Conservation (phyloP, 2,797 vertebrate species). For the Xiphophorus birchmanni region DNA sequence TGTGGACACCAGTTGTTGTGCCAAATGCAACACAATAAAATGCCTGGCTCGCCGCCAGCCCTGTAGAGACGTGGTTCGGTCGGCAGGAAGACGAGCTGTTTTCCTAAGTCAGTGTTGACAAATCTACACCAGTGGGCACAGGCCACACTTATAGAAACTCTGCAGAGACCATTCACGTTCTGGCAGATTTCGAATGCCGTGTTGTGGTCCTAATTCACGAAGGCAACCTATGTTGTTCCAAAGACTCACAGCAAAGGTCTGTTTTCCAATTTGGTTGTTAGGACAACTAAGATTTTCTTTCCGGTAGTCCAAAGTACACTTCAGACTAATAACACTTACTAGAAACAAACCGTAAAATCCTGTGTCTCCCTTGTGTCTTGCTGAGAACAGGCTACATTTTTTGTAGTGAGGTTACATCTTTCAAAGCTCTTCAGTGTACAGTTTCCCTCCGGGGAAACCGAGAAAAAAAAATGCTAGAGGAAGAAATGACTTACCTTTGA, state of each 20-base stretch:
- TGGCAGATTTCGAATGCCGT: background rate
- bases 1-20: constrained; percentile 1
- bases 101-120: background rate
- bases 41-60: background rate
- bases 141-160: background rate
- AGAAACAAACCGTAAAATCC: background rate
- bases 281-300: background rate
- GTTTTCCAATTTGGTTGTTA: background rate
- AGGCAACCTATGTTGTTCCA: background rate
- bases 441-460: background rate
- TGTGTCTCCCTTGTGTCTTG: background rate
- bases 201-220: background rate
- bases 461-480: background rate
- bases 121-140: background rate
- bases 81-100: background rate
- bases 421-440: background rate
- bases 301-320: background rate
- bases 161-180: background rate
- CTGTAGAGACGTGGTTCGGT: background rate
- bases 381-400: background rate
- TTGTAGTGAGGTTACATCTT: background rate
- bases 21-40: background rate
- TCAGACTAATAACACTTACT: background rate
- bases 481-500: background rate
- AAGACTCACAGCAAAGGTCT: background rate